Conservation (phyloP, 2,888 invertebrate species). For the Orchesellides sinensis region DNA sequence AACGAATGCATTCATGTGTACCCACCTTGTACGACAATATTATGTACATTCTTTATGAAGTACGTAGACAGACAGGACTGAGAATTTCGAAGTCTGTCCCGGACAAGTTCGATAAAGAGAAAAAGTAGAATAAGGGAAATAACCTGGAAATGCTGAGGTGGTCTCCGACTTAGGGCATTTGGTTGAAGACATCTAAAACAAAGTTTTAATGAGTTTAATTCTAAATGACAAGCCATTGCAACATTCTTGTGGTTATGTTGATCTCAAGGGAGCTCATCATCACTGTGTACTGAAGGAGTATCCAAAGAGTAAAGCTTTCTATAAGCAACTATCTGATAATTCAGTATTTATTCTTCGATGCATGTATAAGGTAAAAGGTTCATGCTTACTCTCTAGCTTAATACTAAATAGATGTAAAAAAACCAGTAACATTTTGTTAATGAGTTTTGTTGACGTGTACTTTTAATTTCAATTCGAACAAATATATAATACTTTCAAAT, state of each 20-base stretch:
- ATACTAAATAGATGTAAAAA: too few relatives aligned
- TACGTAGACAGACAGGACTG: neutral
- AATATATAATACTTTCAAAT: too few relatives aligned
- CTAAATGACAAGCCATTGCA: conserved; percentile 59
- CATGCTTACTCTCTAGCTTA: too few relatives aligned
- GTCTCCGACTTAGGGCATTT: conserved; percentile 15
- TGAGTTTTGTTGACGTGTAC: too few relatives aligned
- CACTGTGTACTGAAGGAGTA: neutral
- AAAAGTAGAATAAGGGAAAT: neutral
- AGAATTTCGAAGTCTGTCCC: neutral
- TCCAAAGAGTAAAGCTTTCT: neutral
- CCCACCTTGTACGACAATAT: neutral
- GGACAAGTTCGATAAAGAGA: neutral
- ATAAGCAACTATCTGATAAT: too few relatives aligned
- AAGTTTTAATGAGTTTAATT: conserved; percentile 63
- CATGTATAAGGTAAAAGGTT: too few relatives aligned
- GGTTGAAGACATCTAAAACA: conserved; percentile 48
- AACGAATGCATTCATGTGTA: conserved; percentile 28
- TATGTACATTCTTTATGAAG: neutral
- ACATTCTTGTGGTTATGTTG: conserved; percentile 58
- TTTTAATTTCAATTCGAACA: too few relatives aligned
- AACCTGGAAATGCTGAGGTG: conserved; percentile 8
- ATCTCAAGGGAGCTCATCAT: conserved; percentile 57
- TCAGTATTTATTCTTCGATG: too few relatives aligned
- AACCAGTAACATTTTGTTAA: too few relatives aligned